Base-by-base conservation (phyloP, 2,113 vertebrate species). In the Cinclus cinclus region DNA sequence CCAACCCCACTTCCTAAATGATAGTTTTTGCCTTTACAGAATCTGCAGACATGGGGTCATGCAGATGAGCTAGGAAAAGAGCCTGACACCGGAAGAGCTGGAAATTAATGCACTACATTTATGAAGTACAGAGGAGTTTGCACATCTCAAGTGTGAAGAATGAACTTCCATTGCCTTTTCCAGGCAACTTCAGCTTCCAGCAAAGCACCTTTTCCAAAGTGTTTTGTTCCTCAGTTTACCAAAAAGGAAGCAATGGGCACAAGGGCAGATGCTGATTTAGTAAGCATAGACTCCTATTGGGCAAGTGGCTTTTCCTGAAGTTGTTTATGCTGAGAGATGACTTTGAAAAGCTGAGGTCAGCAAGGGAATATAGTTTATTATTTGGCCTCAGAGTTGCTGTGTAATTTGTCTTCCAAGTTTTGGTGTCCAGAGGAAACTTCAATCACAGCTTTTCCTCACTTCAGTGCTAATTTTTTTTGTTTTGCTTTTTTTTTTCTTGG, bases 251-350 rank as follows among this genome's bases (percentile, higher is more conserved):
- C 74, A 91, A 75, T 33, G 92, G 78, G 85, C 87, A 79, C 31
- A 50, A 92, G 90, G 77, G 81, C 87, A 96, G 79, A 92, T 77
- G 83, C 58, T 88, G 95, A 89, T 73, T 68, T 91, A 90, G 78
- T 80, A 73, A 94, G 46, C 7, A 30, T 24, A 78, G 63, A 31
- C 56, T 90, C 50, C 27, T 63, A 7, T 89, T 92, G 74, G 75
- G 76, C 70, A 96, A 94, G 65, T 65, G 83, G 67, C 87, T 95
- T 92, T 96, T 96, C 96, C 93, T 94, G 87, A 89, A 87, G 71
- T 92, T 94, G 94, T 91, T 96, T 95, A 58, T 95, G 78, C 47
- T 49, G 67, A 94, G 44, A 93, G 60, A 31, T 53, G 58, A 46
- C 77, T 87, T 89, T 33, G 60, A 96, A 70, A 67, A 93, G 87